These are phyloP conservation scores for Acrobasis suavella DNA, from an alignment of 2,888 invertebrate genomes.

Conservation along the genomic window DNA sequence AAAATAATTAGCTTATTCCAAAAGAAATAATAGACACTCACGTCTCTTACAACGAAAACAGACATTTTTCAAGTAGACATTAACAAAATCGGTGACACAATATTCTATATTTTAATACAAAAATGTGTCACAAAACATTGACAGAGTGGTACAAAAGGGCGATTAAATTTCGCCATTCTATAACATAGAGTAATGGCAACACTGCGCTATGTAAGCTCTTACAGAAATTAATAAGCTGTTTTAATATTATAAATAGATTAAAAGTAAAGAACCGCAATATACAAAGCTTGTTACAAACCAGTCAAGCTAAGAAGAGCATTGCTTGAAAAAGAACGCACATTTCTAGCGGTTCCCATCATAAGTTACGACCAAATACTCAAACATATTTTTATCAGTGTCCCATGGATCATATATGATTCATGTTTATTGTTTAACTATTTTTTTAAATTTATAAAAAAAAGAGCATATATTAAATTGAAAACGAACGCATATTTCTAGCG, in stretches of 20 bases:
- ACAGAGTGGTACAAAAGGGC: neutral
- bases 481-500: too few species aligned
- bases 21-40: neutral
- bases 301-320: neutral
- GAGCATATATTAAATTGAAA: too few species aligned
- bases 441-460: too few species aligned
- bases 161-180: neutral
- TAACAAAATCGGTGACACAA: neutral
- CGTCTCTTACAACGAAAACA: neutral
- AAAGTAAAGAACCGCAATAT: neutral
- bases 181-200: too few species aligned
- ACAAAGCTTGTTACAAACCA: neutral
- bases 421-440: too few species aligned
- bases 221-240: neutral
- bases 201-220: neutral
- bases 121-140: neutral
- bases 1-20: neutral
- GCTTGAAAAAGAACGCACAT: neutral
- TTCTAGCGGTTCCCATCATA: too few species aligned
- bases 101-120: neutral
- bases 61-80: neutral
- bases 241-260: neutral
- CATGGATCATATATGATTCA: too few species aligned
- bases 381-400: too few species aligned
- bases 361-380: too few species aligned